phyloP scores from a whole-genome alignment of 30 jellyfish, hydroid and myxozoan species.

The Aurelia sp. region DNA sequence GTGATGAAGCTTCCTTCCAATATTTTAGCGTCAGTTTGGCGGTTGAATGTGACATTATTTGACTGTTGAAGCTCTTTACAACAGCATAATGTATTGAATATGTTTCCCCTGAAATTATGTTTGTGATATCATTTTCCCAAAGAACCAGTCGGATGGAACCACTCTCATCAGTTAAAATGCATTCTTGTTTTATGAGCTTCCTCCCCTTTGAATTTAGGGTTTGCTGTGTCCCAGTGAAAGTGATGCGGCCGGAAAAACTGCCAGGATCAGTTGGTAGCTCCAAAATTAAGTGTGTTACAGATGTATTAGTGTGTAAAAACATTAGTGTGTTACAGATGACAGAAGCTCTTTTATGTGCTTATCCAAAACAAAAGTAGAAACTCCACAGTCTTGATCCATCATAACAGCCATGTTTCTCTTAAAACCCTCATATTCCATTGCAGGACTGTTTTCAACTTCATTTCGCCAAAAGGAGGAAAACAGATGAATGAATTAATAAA shows the following conservation, averaged over 20 bases:
- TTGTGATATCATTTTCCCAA: not conserved
- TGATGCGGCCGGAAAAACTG: not conserved
- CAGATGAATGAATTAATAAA: too few relatives aligned
- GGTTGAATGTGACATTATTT: slow-evolving; percentile 1
- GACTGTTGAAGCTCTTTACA: not conserved
- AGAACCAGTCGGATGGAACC: not conserved
- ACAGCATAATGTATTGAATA: not conserved
- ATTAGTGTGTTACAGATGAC: too few relatives aligned
- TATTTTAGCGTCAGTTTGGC: not conserved
- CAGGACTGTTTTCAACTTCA: too few relatives aligned
- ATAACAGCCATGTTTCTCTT: too few relatives aligned
- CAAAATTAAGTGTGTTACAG: too few relatives aligned
- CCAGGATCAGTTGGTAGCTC: not conserved
- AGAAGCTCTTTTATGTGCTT: too few relatives aligned
- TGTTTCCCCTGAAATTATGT: slow-evolving; percentile 3
- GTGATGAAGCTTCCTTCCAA: not conserved
- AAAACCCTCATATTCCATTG: too few relatives aligned
- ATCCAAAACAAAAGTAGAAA: too few relatives aligned
- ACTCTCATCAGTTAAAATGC: not conserved
- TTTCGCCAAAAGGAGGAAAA: too few relatives aligned
- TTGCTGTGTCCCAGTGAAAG: not conserved
- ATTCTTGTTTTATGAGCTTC: not conserved
- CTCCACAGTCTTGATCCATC: too few relatives aligned
- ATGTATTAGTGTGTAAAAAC: too few relatives aligned
- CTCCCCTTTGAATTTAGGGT: not conserved